Percentiles rank a stretch among this genome's conserved stretches.
These are phyloP conservation scores for Tethya wilhelma DNA, from an alignment of 37 sponge, comb jelly and placozoan species.

Conservation along the genomic window DNA sequence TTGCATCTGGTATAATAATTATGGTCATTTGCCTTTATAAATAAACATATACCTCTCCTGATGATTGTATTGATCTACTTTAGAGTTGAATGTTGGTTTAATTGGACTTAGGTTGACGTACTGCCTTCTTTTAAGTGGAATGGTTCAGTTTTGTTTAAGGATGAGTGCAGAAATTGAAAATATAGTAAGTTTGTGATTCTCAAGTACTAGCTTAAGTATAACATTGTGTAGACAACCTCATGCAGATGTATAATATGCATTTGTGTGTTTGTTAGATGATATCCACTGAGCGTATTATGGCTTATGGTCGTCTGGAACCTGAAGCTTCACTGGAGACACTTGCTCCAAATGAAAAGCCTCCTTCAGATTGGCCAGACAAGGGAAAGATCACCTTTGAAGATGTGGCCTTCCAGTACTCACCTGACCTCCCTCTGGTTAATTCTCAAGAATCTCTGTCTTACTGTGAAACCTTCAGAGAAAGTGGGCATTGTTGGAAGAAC, in stretches of 20 bases:
- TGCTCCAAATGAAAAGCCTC: conserved; percentile 40
- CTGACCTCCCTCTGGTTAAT: conserved; percentile 53
- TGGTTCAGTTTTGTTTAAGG: conserved; percentile 78
- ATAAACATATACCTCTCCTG: too few species aligned
- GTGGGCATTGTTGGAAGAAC: conserved; percentile 93
- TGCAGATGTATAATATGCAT: too few species aligned
- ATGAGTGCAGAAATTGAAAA: conserved; percentile 85
- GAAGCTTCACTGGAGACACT: conserved; percentile 57
- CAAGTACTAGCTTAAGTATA: too few species aligned
- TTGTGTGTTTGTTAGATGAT: too few species aligned
- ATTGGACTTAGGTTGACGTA: conserved; percentile 77
- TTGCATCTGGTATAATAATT: conserved; percentile 48
- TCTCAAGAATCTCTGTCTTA: conserved; percentile 55
- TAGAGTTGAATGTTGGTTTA: conserved; percentile 53
- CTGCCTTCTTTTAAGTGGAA: conserved; percentile 61
- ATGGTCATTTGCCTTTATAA: background rate
- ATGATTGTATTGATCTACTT: too few species aligned
- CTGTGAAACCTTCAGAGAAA: conserved; percentile 69
- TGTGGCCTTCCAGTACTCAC: conserved; percentile 49
- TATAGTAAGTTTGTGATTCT: conserved; percentile 60
- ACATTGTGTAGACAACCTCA: too few species aligned
- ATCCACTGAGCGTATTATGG: conserved; percentile 78
- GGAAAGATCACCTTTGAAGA: conserved; percentile 50
- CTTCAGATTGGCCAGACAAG: conserved; percentile 65
- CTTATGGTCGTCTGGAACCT: conserved; percentile 46